These are phyloP conservation scores for Chrysopilus asiliformis DNA, from an alignment of 2,888 invertebrate genomes.

Conservation along the genomic window DNA sequence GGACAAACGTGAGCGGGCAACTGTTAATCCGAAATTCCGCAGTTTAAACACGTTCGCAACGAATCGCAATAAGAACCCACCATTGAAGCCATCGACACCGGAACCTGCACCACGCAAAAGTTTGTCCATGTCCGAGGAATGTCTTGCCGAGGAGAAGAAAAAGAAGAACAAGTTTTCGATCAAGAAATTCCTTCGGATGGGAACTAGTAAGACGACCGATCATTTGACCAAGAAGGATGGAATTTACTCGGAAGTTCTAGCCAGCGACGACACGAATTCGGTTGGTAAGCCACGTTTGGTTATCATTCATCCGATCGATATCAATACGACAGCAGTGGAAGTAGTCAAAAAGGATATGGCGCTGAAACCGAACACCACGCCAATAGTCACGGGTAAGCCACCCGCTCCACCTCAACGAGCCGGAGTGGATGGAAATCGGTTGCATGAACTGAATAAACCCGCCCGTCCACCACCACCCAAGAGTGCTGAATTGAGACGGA, in stretches of 20 bases:
- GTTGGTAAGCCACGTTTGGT: slow-evolving; percentile 56
- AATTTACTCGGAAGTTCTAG: slow-evolving; percentile 36
- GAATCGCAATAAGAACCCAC: slow-evolving; percentile 25
- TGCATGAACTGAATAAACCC: slow-evolving; percentile 45
- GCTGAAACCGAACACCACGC: slow-evolving; percentile 19
- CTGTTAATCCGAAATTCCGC: slow-evolving; percentile 47
- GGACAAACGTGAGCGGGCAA: slow-evolving; percentile 59
- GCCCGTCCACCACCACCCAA: slow-evolving; percentile 62
- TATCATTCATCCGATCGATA: slow-evolving; percentile 77
- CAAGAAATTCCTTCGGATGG: slow-evolving; percentile 70
- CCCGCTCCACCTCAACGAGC: slow-evolving; percentile 64
- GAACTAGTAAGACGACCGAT: slow-evolving; percentile 53
- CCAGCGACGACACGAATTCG: slow-evolving; percentile 28
- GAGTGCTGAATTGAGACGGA: slow-evolving; percentile 47
- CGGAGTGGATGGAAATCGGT: slow-evolving; percentile 22
- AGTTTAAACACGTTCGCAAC: slow-evolving; percentile 37
- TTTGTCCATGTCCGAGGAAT: slow-evolving; percentile 63
- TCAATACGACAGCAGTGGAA: slow-evolving; percentile 69
- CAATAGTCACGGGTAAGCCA: slow-evolving; percentile 41
- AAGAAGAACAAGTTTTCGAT: slow-evolving; percentile 68
- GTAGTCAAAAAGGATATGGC: slow-evolving; percentile 51
- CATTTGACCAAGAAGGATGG: slow-evolving; percentile 30
- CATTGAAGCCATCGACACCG: slow-evolving; percentile 36
- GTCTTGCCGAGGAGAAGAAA: slow-evolving; percentile 44
- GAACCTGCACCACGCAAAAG: slow-evolving; percentile 57